phyloP scores from a whole-genome alignment of 2,888 invertebrate genomes.

The Stenoptilia bipunctidactyla region DNA sequence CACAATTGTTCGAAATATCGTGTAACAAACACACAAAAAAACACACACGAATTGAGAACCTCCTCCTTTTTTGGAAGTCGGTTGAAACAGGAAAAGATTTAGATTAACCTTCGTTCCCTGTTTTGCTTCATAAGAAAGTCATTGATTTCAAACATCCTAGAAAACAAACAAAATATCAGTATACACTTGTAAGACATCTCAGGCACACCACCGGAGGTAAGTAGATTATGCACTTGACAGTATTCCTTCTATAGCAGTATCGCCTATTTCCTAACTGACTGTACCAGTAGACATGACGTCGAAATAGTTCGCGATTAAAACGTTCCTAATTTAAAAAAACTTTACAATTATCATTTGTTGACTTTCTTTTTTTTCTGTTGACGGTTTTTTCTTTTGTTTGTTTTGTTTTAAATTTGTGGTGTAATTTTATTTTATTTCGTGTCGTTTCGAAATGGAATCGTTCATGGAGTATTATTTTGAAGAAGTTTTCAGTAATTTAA shows the following conservation, averaged over 20 bases:
- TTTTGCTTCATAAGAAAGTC: not conserved
- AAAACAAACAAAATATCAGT: slow-evolving; percentile 13
- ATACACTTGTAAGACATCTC: slow-evolving; percentile 34
- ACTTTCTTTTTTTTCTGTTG: no score
- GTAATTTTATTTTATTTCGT: not conserved
- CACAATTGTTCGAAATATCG: no score
- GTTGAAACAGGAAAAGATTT: slow-evolving; percentile 71
- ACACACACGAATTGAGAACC: no score
- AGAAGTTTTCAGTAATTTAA: slow-evolving; percentile 77
- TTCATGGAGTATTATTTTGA: slow-evolving; percentile 86
- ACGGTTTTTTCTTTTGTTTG: no score
- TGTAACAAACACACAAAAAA: no score
- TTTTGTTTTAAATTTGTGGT: no score
- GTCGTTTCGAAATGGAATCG: slow-evolving; percentile 79
- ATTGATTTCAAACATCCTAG: no score
- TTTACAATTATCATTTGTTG: no score
- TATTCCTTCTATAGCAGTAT: not conserved
- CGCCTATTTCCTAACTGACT: not conserved
- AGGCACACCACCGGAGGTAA: slow-evolving; percentile 29
- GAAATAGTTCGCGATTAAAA: no score
- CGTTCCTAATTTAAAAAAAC: no score
- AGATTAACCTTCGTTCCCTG: not conserved
- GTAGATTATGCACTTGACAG: slow-evolving; percentile 6
- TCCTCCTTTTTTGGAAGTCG: slow-evolving; percentile 83
- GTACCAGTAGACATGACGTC: no score